phyloP scores from a whole-genome alignment of 2,113 vertebrate genomes.

The Cyanoderma ruficeps region DNA sequence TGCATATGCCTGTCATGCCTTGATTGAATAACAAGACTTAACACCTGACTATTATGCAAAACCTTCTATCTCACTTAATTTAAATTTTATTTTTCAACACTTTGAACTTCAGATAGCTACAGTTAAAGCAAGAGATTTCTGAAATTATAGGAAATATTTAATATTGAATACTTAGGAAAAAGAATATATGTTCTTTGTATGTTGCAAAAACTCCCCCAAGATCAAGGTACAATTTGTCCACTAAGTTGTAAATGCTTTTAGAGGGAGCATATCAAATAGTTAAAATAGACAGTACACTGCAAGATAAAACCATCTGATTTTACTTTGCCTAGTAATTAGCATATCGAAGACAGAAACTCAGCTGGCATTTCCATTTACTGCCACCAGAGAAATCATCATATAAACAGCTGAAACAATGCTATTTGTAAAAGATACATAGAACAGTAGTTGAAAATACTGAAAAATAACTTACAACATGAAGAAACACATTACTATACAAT shows the following conservation, averaged over 20 bases:
- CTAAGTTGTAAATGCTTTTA: neutral
- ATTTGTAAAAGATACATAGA: neutral
- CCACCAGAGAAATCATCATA: neutral
- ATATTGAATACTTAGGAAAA: neutral
- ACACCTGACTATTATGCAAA: neutral
- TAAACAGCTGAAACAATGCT: neutral
- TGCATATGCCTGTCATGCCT: neutral
- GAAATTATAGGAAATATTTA: neutral
- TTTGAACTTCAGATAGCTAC: neutral
- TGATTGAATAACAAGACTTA: constrained; percentile 1
- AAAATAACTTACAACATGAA: neutral
- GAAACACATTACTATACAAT: neutral
- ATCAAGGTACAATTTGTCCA: neutral
- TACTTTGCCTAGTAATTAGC: neutral
- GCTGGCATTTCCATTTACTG: neutral
- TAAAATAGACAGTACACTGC: neutral
- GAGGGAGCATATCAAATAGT: neutral
- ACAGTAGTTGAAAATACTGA: neutral
- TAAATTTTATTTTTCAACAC: neutral
- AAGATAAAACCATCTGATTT: neutral
- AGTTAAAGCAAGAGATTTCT: neutral
- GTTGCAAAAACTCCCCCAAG: neutral
- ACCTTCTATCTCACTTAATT: neutral
- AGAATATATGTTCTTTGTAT: neutral
- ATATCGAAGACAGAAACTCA: neutral